These are phyloP conservation scores for Drosophila ficusphila DNA, from an alignment of 1,140 invertebrate species.

Conservation along the genomic window DNA sequence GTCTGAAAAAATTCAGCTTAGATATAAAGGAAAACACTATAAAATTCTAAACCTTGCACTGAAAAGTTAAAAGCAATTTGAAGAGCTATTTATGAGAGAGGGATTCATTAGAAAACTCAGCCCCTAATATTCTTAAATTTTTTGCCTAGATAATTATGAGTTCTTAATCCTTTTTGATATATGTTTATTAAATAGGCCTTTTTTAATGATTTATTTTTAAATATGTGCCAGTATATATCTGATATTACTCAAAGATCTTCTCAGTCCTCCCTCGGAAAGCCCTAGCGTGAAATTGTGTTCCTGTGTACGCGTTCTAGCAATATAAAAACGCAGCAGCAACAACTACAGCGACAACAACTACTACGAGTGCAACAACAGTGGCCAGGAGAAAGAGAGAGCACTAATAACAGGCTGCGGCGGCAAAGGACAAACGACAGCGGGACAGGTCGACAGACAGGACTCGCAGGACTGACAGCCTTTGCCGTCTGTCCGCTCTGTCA, in stretches of 20 bases:
- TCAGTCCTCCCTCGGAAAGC: constrained; percentile 5
- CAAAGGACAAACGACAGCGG: constrained; percentile 38
- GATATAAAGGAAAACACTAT: too few relatives aligned
- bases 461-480: constrained; percentile 31
- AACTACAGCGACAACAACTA: constrained; percentile 35
- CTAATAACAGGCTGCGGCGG: constrained; percentile 71
- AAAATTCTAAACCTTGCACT: too few relatives aligned
- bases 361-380: constrained; percentile 1
- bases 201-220: accelerated
- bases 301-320: constrained; percentile 64
- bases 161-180: too few relatives aligned
- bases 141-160: too few relatives aligned
- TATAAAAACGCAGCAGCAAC: constrained; percentile 62
- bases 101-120: too few relatives aligned
- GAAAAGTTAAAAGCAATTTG: too few relatives aligned
- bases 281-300: constrained; percentile 63
- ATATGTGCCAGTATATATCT: not conserved
- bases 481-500: constrained; percentile 63
- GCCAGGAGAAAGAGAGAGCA: constrained; percentile 21
- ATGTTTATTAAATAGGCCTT: not conserved
- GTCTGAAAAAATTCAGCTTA: too few relatives aligned
- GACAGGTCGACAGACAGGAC: constrained; percentile 20
- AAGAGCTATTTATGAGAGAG: too few relatives aligned
- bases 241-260: not conserved
- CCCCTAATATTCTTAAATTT: too few relatives aligned